A percentile compares a stretch with the other conserved stretches of the same genome.
phyloP scores from a whole-genome alignment of 2,888 invertebrate genomes.

The Caradrina kadenii region DNA sequence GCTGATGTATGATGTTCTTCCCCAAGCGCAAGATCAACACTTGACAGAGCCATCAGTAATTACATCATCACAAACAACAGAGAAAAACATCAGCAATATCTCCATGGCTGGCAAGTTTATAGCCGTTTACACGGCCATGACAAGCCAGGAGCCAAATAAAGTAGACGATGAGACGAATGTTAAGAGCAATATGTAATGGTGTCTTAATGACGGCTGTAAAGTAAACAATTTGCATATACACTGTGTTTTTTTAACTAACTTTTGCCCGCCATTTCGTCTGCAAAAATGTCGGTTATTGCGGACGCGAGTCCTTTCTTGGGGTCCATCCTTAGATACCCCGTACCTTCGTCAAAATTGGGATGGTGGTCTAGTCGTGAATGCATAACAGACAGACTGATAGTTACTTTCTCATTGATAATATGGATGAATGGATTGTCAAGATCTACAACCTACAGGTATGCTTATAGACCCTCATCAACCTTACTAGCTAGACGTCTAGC shows the following conservation, averaged over 20 bases:
- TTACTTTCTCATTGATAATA: too few species aligned
- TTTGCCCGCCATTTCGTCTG: too few species aligned
- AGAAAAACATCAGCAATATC: slow-evolving; percentile 11
- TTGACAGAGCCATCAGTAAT: slow-evolving; percentile 8
- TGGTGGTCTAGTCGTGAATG: too few species aligned
- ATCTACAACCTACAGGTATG: too few species aligned
- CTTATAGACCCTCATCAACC: too few species aligned
- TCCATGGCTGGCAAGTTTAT: slow-evolving; percentile 64
- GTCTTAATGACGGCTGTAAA: slow-evolving; percentile 71
- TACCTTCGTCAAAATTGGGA: too few species aligned
- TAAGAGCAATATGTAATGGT: slow-evolving; percentile 54
- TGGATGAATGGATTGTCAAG: too few species aligned
- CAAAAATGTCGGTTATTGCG: too few species aligned
- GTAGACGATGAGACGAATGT: slow-evolving; percentile 12
- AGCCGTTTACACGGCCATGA: slow-evolving; percentile 75
- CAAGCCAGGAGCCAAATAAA: slow-evolving; percentile 49
- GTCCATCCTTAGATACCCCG: too few species aligned
- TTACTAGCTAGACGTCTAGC: too few species aligned
- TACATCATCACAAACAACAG: background rate
- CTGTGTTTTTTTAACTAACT: slow-evolving; percentile 7
- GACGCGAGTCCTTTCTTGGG: too few species aligned
- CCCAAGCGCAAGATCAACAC: slow-evolving; percentile 54
- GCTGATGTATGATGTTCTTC: slow-evolving; percentile 74
- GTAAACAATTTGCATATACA: slow-evolving; percentile 8
- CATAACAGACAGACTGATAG: too few species aligned